Evolutionary conservation across 1,140 invertebrate genomes (phyloP), one percentile per base, ranked within the genome.

Genomic region (Potamilus streckersoni): DNA sequence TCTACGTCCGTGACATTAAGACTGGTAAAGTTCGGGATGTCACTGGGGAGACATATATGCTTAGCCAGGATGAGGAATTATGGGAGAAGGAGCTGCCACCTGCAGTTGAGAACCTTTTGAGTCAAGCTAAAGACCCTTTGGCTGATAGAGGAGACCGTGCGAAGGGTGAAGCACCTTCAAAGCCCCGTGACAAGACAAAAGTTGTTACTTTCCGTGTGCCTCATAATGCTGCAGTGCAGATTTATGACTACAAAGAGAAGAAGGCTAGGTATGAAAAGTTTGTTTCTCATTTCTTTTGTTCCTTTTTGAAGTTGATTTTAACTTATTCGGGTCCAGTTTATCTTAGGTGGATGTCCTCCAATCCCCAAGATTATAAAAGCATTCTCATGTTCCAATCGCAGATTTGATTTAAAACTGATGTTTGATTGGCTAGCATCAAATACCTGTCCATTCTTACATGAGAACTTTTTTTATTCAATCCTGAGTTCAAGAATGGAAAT

Each of bases 161-260:
- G 19, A 65, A 27, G 27, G 66, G 58, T 8, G 8, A 56, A 19
- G 61, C 38, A 5, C 16, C 20, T 11, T 56, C 59, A 27, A 83
- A 84, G 63, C 31, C 76, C n/a, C 74, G 89, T 3, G 88, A 91
- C 73, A 89, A 90, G 73, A 91, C 87, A 5, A 78, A 76, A 13
- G 91, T 91, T 8, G 82, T 92, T 6, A 89, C 89, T 19, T 91
- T 90, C 81, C 80, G 91, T 75, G 91, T 92, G 16, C 91, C 91
- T 16, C 91, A 92, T 81, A 92, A 92, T 87, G 91, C 91, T 12
- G 91, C 91, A 68, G 91, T 92, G 23, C 91, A 92, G 81, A 90
- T 92, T 58, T 92, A 92, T 85, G 91, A 92, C 84, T 91, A 91
- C 79, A 91, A 91, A 75, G 89, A 89, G 67, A 92, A 92, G 79